Base-by-base conservation (phyloP, 1,140 invertebrate genomes). In the Littorina saxatilis region DNA sequence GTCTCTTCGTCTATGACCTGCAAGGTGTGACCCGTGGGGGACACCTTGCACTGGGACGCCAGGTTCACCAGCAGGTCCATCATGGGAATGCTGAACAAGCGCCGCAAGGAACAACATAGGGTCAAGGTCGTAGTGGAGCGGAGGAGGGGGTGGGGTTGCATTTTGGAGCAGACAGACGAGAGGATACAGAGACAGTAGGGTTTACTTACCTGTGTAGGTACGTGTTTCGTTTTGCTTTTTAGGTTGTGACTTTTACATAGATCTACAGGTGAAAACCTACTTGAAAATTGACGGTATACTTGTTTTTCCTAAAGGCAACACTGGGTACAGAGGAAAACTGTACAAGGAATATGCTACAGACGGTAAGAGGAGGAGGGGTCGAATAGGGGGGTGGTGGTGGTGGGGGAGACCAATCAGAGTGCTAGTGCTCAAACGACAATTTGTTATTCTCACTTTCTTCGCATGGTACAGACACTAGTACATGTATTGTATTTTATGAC, bases 41-140 rank as follows among this genome's bases (percentile, higher is more conserved):
- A 94, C 76, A 96, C 93, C 91, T 95, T 95, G 91, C 96, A 94
- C 43, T 94, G 94, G 52, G 95, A 96, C 61, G 95, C 94, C 74
- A 96, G 94, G 88, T 96, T 95, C 76, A 97, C 95, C 82, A 96
- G 93, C 39, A 97, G 93, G 90, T 96, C 96, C 95, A 96, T 95
- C 95, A 97, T 96, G 43, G 96, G 96, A 15, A 95, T 96, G 88
- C 96, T 96, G 93, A 9, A 39, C 66, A 32, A 27, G 35, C 66
- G 39, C 9, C 43, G 43, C 7, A 47, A 47, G 17, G 43, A 17
- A 47, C 5, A 47, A 47, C 15, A 80, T 93, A 93, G 86, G 40
- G 17, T 39, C 2, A 47, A 39, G 37, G 39, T 4, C 35, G 20
- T 23, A 9, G 70, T 29, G 40, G 27, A 7, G 32, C 4, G 32